These are phyloP conservation scores for Saccostrea cuccullata DNA, from an alignment of 1,140 invertebrate species.

Conservation along the genomic window DNA sequence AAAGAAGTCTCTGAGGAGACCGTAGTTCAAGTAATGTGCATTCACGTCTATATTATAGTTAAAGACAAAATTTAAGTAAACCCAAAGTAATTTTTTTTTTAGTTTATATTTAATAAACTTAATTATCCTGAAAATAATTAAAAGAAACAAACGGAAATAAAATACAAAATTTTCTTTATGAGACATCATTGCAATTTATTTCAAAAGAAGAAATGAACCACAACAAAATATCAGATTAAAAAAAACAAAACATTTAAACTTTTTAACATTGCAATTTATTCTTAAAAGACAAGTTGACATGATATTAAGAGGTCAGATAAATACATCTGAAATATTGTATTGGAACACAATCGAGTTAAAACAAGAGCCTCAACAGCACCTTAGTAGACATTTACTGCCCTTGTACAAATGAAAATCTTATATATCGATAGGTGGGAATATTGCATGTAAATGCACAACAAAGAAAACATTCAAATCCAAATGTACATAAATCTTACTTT, in stretches of 20 bases:
- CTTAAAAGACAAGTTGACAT: too few species aligned
- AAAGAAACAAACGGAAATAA: not conserved
- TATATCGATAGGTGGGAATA: not conserved
- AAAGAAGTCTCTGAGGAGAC: too few species aligned
- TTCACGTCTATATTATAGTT: too few species aligned
- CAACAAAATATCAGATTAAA: not conserved
- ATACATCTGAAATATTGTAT: conserved; percentile 19
- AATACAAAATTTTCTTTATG: not conserved
- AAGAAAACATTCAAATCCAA: not conserved
- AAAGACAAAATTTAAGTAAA: too few species aligned
- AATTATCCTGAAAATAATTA: too few species aligned
- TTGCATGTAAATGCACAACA: conserved; percentile 15
- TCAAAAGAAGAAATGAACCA: not conserved
- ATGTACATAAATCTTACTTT: not conserved
- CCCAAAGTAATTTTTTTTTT: too few species aligned
- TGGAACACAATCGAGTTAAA: conserved; percentile 16
- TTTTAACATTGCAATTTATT: too few species aligned
- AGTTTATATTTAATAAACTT: too few species aligned
- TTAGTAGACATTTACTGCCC: conserved; percentile 1
- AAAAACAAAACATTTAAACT: too few species aligned
- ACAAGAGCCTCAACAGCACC: not conserved
- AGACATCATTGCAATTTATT: not conserved
- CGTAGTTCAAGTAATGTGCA: too few species aligned
- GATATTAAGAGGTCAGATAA: too few species aligned
- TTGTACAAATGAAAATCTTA: conserved; percentile 11